phyloP scores from a whole-genome alignment of 1,140 invertebrate species.

The Drosophila bocqueti region DNA sequence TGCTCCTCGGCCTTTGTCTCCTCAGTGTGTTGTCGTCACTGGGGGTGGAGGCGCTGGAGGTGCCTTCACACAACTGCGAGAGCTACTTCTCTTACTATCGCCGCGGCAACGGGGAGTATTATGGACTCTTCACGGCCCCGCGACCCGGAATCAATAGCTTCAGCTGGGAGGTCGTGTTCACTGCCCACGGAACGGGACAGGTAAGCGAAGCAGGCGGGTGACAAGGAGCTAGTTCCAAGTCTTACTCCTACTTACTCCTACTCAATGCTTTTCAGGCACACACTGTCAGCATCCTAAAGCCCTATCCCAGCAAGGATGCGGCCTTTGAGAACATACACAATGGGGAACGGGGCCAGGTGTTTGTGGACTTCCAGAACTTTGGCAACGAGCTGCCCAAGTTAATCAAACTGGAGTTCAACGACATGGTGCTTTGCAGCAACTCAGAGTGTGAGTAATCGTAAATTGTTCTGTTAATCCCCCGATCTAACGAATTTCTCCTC shows the following conservation, averaged over 20 bases:
- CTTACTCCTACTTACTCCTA: not conserved
- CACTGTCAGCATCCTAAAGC: constrained; percentile 36
- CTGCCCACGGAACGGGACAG: constrained; percentile 18
- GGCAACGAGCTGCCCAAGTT: constrained; percentile 57
- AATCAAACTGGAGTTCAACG: constrained; percentile 39
- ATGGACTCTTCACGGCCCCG: constrained; percentile 46
- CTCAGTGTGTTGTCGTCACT: constrained; percentile 17
- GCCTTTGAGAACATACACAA: constrained; percentile 44
- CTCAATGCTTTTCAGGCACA: constrained; percentile 19
- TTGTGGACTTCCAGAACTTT: constrained; percentile 40
- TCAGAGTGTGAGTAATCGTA: constrained; percentile 48
- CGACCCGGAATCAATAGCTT: constrained; percentile 39
- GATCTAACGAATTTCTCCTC: not conserved
- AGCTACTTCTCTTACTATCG: constrained; percentile 35
- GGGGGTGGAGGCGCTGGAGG: constrained; percentile 6
- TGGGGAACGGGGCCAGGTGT: constrained; percentile 44
- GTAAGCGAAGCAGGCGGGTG: constrained; percentile 9
- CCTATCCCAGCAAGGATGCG: constrained; percentile 47
- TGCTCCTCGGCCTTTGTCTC: constrained; percentile 45
- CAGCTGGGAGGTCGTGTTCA: constrained; percentile 45
- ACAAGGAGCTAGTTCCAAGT: not conserved
- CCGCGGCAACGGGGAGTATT: constrained; percentile 17
- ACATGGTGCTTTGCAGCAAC: constrained; percentile 36
- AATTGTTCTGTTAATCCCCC: not conserved
- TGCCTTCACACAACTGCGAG: constrained; percentile 47